These are phyloP conservation scores for Hiodon alosoides DNA, from an alignment of 2,113 vertebrate genomes.

Conservation along the genomic window DNA sequence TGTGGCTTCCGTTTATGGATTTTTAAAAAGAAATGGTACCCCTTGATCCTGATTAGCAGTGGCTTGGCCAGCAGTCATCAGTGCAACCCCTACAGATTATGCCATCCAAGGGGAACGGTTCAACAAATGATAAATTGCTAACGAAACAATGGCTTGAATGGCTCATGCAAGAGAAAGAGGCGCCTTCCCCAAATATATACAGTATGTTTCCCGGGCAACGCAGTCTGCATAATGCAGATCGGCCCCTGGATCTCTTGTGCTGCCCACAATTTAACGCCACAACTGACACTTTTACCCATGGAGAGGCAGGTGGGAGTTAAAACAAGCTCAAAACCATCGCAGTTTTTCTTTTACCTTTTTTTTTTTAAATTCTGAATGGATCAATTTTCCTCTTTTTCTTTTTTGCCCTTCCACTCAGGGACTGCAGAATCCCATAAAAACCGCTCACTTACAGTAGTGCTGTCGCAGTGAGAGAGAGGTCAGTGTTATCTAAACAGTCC, in stretches of 20 bases:
- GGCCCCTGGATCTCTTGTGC: slow-evolving; percentile 50
- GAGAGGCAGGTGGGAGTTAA: slow-evolving; percentile 62
- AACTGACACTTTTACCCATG: slow-evolving; percentile 62
- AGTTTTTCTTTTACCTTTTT: slow-evolving; percentile 25
- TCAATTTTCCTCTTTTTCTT: slow-evolving; percentile 33
- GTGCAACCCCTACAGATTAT: not conserved
- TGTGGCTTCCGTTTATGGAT: not conserved
- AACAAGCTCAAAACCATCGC: slow-evolving; percentile 50
- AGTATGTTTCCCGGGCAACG: slow-evolving; percentile 68
- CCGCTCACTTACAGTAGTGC: slow-evolving; percentile 46
- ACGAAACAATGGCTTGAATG: slow-evolving; percentile 58
- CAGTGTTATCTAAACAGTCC: slow-evolving; percentile 77
- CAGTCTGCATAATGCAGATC: slow-evolving; percentile 63
- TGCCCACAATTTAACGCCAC: slow-evolving; percentile 59
- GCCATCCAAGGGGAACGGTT: slow-evolving; percentile 35
- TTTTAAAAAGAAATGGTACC: not conserved
- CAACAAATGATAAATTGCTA: slow-evolving; percentile 55
- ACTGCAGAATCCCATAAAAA: slow-evolving; percentile 42
- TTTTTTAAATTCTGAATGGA: slow-evolving; percentile 42
- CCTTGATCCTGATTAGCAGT: not conserved
- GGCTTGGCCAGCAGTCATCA: not conserved
- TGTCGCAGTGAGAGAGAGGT: slow-evolving; percentile 57
- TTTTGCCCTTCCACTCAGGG: slow-evolving; percentile 40
- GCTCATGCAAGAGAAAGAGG: slow-evolving; percentile 66
- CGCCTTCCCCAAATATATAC: slow-evolving; percentile 51